phyloP scores from a whole-genome alignment of 2,888 invertebrate genomes.

The Cinara cedri region DNA sequence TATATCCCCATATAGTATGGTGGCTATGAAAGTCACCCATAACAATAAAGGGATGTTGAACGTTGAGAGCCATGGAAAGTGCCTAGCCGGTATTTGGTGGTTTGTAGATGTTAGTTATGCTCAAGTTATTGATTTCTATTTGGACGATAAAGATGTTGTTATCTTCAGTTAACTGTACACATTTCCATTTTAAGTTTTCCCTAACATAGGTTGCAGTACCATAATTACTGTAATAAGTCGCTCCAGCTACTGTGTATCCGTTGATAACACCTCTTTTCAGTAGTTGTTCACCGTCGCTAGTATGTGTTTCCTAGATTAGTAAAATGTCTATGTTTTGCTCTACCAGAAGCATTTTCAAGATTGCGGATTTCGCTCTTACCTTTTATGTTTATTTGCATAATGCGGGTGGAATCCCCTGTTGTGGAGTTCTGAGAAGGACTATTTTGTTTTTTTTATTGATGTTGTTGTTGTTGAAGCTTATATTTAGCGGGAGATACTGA shows the following conservation, averaged over 20 bases:
- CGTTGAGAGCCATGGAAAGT: slow-evolving; percentile 5
- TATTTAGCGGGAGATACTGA: slow-evolving; percentile 16
- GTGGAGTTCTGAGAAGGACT: not conserved
- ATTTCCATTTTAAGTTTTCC: slow-evolving; percentile 32
- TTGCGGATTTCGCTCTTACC: not conserved
- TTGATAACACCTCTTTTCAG: slow-evolving; percentile 14
- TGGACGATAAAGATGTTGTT: slow-evolving; percentile 4
- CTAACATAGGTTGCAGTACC: slow-evolving; percentile 16
- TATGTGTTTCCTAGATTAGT: slow-evolving; percentile 20
- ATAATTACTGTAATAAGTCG: slow-evolving; percentile 17
- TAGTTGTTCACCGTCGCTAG: slow-evolving; percentile 10
- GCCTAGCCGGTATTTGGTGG: slow-evolving; percentile 21
- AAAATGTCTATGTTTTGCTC: slow-evolving; percentile 26
- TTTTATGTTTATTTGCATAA: slow-evolving; percentile 17
- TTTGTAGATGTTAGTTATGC: slow-evolving; percentile 46
- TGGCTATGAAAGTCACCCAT: slow-evolving; percentile 50
- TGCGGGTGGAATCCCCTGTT: slow-evolving; percentile 3
- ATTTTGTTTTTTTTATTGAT: slow-evolving; percentile 21
- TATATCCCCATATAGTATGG: slow-evolving; percentile 36
- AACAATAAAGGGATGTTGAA: slow-evolving; percentile 21
- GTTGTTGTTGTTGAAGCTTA: slow-evolving; percentile 18
- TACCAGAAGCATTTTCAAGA: not conserved
- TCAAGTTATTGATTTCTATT: slow-evolving; percentile 31
- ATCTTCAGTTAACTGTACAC: slow-evolving; percentile 17
- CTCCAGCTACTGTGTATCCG: slow-evolving; percentile 32